Evolutionary conservation across 1,140 invertebrate species (phyloP), one percentile per base, ranked within the genome.

Genomic region (Drosophila pachea): DNA sequence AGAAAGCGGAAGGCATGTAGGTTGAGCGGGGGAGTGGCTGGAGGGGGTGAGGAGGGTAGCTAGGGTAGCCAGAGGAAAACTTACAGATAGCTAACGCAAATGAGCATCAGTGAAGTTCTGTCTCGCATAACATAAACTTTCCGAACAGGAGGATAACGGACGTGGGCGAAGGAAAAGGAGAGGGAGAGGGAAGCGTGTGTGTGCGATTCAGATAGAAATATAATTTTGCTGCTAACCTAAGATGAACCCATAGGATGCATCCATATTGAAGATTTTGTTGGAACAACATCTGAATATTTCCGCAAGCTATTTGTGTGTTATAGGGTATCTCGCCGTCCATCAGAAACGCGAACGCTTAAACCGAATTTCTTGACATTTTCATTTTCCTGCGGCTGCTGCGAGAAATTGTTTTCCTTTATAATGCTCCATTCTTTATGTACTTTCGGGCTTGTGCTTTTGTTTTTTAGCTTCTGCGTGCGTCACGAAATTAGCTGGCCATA

Each of bases 321-420:
- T 16, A 29, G 22, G 8, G 45, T 47, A 47, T 22, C 4, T 5
- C 4, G 2, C 45, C 22, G 22, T 3, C 22, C 22, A 22, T 22
- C 22, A 22, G 22, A 3, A 22, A 1, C 22, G 22, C 3, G 22
- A 22, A 22, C 22, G 22, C 22, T 22, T 22, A 22, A 22, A 9
- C 5, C 7, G 8, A 9, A 8, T 72, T 33, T 52, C 64, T 67
- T 83, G 67, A 64, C 72, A 77, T 82, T 82, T 77, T 83, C 58
- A 35, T 65, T 35, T 42, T 66, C 71, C 74, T 52, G 42, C 49
- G 71, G 67, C 61, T 63, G 70, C 63, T 65, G 58, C 55, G 59
- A 16, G 64, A 75, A 75, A 71, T 74, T 42, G 55, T 62, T 67
- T 71, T 52, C 22, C 50, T 33, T 60, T 48, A 38, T 49, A 50